These are phyloP conservation scores for Hydraecia micacea DNA, from an alignment of 2,888 invertebrate species.

Conservation along the genomic window DNA sequence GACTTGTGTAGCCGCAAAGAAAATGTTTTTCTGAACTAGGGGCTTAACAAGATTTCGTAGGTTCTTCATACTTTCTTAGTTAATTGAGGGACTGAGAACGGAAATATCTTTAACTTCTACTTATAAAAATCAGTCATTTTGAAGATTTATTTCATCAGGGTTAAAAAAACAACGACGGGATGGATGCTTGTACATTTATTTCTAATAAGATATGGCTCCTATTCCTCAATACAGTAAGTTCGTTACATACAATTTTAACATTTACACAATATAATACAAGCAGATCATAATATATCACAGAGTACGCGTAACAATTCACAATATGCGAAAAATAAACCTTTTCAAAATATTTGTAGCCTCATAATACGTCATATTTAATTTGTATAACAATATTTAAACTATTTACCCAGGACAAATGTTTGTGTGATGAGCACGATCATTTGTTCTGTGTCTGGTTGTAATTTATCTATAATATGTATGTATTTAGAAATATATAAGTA, in stretches of 20 bases:
- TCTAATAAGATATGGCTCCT: constrained; percentile 79
- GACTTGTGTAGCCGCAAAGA: neutral
- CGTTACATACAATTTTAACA: constrained; percentile 63
- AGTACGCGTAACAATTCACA: constrained; percentile 86
- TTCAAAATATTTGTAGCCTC: constrained; percentile 60
- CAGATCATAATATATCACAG: constrained; percentile 88
- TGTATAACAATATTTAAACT: constrained; percentile 51
- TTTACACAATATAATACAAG: constrained; percentile 82
- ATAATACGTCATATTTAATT: constrained; percentile 35
- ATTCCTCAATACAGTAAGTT: constrained; percentile 69
- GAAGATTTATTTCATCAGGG: constrained; percentile 3
- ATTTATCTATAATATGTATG: no score
- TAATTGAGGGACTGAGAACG: neutral
- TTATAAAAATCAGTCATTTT: constrained; percentile 2
- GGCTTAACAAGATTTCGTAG: neutral
- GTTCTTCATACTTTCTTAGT: neutral
- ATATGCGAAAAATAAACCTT: constrained; percentile 79
- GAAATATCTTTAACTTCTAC: neutral
- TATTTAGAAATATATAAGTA: no score
- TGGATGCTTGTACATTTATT: constrained; percentile 83
- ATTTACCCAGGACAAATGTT: no score
- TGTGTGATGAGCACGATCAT: no score
- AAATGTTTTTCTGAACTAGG: neutral
- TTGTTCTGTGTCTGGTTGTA: no score
- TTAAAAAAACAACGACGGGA: constrained; percentile 52